Conservation (phyloP, 1,140 invertebrate species). For the Lutraria rhynchaena region DNA sequence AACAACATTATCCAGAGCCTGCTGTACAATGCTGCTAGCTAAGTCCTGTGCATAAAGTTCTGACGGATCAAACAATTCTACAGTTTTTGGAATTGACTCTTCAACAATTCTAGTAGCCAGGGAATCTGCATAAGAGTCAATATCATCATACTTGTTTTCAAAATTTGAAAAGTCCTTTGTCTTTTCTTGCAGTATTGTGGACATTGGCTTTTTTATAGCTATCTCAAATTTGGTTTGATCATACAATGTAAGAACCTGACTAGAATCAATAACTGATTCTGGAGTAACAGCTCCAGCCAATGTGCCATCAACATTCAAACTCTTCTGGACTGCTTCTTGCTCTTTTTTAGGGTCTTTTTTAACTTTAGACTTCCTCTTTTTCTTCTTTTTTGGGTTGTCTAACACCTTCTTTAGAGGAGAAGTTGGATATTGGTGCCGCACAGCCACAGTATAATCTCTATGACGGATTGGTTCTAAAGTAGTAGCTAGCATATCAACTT, state of each 20-base stretch:
- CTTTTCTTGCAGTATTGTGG: slow-evolving; percentile 19
- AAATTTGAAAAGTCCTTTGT: slow-evolving; percentile 32
- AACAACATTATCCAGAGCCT: slow-evolving; percentile 54
- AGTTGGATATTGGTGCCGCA: slow-evolving; percentile 68
- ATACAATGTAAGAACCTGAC: slow-evolving; percentile 5
- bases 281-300: slow-evolving; percentile 40
- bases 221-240: not conserved
- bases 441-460: slow-evolving; percentile 72
- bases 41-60: slow-evolving; percentile 62
- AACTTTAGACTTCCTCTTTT: slow-evolving; percentile 49
- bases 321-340: not conserved
- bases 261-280: slow-evolving; percentile 20
- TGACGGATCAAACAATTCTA: slow-evolving; percentile 48
- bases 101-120: slow-evolving; percentile 45
- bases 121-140: slow-evolving; percentile 39
- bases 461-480: slow-evolving; percentile 78
- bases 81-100: slow-evolving; percentile 50
- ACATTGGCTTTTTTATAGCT: slow-evolving; percentile 4
- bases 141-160: slow-evolving; percentile 4
- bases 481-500: slow-evolving; percentile 77
- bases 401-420: slow-evolving; percentile 63
- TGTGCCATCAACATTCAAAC: slow-evolving; percentile 39
- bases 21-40: slow-evolving; percentile 58
- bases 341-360: not conserved
- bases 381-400: slow-evolving; percentile 28